These are phyloP conservation scores for Arrhopalites spinosus DNA, from an alignment of 2,888 invertebrate species.

Conservation along the genomic window DNA sequence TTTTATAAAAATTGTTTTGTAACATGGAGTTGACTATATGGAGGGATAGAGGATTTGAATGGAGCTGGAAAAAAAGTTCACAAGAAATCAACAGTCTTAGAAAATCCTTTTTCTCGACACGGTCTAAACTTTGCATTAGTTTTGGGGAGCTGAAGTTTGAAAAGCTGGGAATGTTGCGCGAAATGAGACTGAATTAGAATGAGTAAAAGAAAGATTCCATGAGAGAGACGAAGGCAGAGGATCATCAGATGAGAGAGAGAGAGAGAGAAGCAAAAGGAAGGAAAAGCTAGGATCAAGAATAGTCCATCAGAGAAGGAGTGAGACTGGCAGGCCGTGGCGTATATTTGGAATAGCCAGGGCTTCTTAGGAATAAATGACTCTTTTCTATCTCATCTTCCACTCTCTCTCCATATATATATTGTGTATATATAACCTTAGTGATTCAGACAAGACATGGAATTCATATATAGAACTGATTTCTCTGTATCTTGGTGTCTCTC, in stretches of 20 bases:
- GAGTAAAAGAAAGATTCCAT: background rate
- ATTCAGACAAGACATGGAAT: too few relatives aligned
- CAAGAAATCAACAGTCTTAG: too few relatives aligned
- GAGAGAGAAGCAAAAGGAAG: background rate
- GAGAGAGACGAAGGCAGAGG: background rate
- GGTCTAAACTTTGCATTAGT: background rate
- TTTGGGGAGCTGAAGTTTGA: too few relatives aligned
- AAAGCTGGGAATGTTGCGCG: constrained; percentile 3
- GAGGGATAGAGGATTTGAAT: too few relatives aligned
- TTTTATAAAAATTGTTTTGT: too few relatives aligned
- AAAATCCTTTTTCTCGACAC: background rate
- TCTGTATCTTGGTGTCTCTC: too few relatives aligned
- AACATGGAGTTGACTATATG: too few relatives aligned
- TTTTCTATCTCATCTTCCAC: constrained; percentile 1
- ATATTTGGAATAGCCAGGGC: constrained; percentile 34
- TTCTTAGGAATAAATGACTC: constrained; percentile 22
- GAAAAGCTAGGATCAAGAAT: constrained; percentile 20
- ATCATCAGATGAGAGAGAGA: constrained; percentile 21
- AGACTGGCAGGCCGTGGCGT: constrained; percentile 4
- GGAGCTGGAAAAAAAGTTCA: too few relatives aligned
- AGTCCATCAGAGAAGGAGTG: constrained; percentile 19
- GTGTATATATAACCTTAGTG: background rate
- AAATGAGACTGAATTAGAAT: constrained; percentile 15
- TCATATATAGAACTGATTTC: too few relatives aligned
- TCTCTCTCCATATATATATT: background rate